Evolutionary conservation across 1,140 invertebrate species (phyloP), one percentile per base, ranked within the genome.

Genomic region (Sycophaga agraensis): DNA sequence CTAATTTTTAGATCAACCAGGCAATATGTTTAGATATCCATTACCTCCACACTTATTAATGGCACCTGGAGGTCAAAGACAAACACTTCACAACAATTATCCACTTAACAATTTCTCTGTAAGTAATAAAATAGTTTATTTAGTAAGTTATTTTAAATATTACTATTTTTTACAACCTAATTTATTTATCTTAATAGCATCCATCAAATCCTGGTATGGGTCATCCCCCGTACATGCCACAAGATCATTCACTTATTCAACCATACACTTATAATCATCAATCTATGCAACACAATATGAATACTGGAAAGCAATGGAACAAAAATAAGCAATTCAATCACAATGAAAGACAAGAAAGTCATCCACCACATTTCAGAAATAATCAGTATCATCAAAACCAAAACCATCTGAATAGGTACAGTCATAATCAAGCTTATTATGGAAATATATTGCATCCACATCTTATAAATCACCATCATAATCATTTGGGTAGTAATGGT

Each of bases 11-110:
- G 78, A 80, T 73, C 75, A 76, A 74, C 49, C 71, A 68, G 84
- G 87, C 56, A 82, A 81, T 39, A 78, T 78, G 59, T 51, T 81
- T 12, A 71, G 77, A 65, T 79, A 77, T 66, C 76, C 74, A 14
- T 16, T 77, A 37, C 70, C 76, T 17, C 68, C 76, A 9, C 76
- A 75, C 64, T 59, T 79, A 43, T 74, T 80, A 64, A 62, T 81
- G 56, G 68, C 70, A 7, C 75, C 73, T 39, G 66, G 67, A 31
- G 58, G 69, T 50, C 77, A 74, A 63, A 73, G 76, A 22, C 77
- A 74, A 48, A 68, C 73, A n/a, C 67, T 75, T 51, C 77, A 74
- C 43, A 66, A 69, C 24, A 74, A 75, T 21, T 79, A 75, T 67
- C 64, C 62, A 34, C 16, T 67, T 37, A 66, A 68, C 45, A 76